Evolutionary conservation across 2,797 vertebrate genomes (phyloP), one percentile per base, ranked within the genome.

Genomic region (Tiaroga cobitis): DNA sequence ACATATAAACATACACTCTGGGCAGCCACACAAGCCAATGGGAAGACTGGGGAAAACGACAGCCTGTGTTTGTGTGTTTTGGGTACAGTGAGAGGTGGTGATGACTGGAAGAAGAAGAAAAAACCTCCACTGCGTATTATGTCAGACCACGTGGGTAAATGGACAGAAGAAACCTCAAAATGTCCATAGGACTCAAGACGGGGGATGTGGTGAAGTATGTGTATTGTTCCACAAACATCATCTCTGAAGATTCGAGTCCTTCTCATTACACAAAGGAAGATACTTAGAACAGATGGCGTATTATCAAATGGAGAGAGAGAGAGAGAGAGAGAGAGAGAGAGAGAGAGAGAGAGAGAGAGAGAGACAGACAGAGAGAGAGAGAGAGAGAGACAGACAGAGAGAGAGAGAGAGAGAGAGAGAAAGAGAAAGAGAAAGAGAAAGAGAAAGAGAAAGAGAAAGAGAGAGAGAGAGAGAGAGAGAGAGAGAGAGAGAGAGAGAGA

Each of bases 1-100:
- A 89, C 85, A 87, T 82, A 93, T 92, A 93, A 92, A 90, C 89
- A 93, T 56, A 81, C 61, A 67, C 61, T 77, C 34, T 76, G 61
- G 73, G 73, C 32, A 79, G 51, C 51, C 65, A 24, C 37, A 78
- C 51, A 70, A 32, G 75, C 65, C 75, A 84, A 79, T 61, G 21
- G 51, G 51, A 70, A 69, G 49, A 79, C 37, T 41, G 6, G 26
- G 37, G 34, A 84, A 84, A 84, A 56, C 3, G 37, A 61, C 65
- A 79, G 65, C 65, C 51, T 43, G 75, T 84, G 83, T 70, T 84
- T 84, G 75, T 80, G 68, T 85, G 29, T 70, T 75, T 81, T 73
- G 65, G 74, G 49, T 49, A 69, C 37, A 56, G 32, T 21, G 6
- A 73, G 77, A 80, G 68, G 54, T 72, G 76, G 68, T 49, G 41